Evolutionary conservation across 2,888 invertebrate genomes (phyloP).

Genomic region (Meteorus colon): DNA sequence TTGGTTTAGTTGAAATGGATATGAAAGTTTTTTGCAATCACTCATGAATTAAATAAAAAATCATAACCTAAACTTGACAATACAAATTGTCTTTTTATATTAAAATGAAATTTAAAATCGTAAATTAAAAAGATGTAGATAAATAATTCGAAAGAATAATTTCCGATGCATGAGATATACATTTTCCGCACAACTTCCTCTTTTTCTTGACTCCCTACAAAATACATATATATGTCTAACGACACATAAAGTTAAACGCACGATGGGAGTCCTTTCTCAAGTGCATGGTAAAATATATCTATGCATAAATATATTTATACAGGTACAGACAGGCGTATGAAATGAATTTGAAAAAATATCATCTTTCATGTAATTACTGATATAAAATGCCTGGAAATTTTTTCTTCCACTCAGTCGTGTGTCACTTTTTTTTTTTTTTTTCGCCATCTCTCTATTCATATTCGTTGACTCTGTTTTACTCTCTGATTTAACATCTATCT

Average conservation of each 20-base stretch:
- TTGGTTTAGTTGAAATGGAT: too few relatives aligned
- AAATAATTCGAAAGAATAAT: neutral
- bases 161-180: neutral
- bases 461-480: neutral
- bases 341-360: slow-evolving; percentile 52
- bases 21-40: too few relatives aligned
- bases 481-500: neutral
- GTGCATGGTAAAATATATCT: slow-evolving; percentile 11
- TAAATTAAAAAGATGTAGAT: neutral
- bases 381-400: slow-evolving; percentile 68
- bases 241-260: slow-evolving; percentile 3
- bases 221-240: neutral
- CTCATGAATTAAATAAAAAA: too few relatives aligned
- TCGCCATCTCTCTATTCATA: neutral
- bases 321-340: slow-evolving; percentile 22
- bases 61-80: too few relatives aligned
- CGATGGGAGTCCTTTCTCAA: slow-evolving; percentile 7
- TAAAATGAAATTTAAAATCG: neutral
- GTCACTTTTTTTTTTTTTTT: slow-evolving; percentile 40
- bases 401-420: slow-evolving; percentile 50
- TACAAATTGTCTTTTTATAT: too few relatives aligned
- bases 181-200: neutral
- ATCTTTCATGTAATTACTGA: slow-evolving; percentile 71
- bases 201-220: neutral
- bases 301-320: slow-evolving; percentile 1